These are phyloP conservation scores for Chloroclysta siterata DNA, from an alignment of 2,888 invertebrate genomes.

Conservation along the genomic window DNA sequence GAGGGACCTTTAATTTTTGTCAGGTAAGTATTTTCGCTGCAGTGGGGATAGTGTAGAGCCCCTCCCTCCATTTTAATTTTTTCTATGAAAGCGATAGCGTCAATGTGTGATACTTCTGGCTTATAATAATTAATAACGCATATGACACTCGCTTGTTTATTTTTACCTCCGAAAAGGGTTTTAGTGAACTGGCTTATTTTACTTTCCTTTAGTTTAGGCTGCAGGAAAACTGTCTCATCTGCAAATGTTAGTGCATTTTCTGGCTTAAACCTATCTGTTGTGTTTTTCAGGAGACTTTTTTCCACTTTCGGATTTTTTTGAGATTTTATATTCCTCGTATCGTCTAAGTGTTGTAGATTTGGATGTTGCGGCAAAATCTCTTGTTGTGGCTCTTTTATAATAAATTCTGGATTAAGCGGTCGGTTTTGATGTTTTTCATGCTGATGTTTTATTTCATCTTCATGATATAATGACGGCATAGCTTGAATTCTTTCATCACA, in stretches of 20 bases:
- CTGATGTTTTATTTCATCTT: slow-evolving; percentile 15
- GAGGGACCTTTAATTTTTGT: slow-evolving; percentile 26
- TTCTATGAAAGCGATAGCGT: slow-evolving; percentile 19
- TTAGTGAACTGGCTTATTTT: slow-evolving; percentile 3
- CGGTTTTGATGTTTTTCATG: slow-evolving; percentile 1
- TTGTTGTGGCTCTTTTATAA: neutral
- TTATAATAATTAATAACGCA: slow-evolving; percentile 22
- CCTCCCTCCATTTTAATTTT: slow-evolving; percentile 22
- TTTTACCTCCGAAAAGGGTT: slow-evolving; percentile 16
- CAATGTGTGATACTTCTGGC: slow-evolving; percentile 24
- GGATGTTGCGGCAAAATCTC: slow-evolving; percentile 19
- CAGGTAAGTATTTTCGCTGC: slow-evolving; percentile 22
- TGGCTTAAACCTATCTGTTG: neutral
- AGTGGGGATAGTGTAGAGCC: slow-evolving; percentile 22
- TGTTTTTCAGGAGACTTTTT: neutral
- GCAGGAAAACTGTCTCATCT: slow-evolving; percentile 12
- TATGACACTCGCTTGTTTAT: slow-evolving; percentile 11
- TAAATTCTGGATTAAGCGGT: neutral
- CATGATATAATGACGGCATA: slow-evolving; percentile 12
- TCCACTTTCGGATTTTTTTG: neutral
- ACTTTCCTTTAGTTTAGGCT: neutral
- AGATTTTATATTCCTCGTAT: neutral
- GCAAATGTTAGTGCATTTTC: neutral
- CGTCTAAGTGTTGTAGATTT: slow-evolving; percentile 5
- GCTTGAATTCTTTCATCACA: slow-evolving; percentile 2